Evolutionary conservation across 92 coral and sea anemone species (phyloP).

Genomic region (Muricea muricata): DNA sequence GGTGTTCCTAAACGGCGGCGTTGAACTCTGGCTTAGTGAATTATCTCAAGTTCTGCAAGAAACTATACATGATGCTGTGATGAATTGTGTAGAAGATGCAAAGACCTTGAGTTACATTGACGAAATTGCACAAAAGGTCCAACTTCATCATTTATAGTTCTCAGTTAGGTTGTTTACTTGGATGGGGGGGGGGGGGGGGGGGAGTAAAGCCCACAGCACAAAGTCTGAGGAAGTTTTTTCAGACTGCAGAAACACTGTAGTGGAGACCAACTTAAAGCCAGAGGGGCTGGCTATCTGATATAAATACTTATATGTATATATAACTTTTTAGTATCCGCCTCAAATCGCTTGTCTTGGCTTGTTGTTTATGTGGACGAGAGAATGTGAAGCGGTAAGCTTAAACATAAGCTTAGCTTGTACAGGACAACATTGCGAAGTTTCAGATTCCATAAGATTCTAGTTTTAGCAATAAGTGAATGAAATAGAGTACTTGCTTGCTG

Average conservation of each 20-base stretch:
- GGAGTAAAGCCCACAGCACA: neutral
- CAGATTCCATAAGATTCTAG: too few species aligned
- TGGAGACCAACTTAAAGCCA: too few species aligned
- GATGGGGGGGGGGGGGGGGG: too few species aligned
- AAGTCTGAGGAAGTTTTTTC: neutral
- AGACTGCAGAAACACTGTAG: too few species aligned
- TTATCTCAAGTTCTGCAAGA: slow-evolving; percentile 76
- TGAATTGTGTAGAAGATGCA: slow-evolving; percentile 80
- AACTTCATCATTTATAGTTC: neutral
- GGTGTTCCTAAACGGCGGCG: slow-evolving; percentile 83
- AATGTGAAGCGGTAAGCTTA: slow-evolving; percentile 84
- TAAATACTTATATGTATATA: too few species aligned
- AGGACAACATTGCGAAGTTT: neutral
- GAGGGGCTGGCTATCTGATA: too few species aligned
- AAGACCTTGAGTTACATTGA: slow-evolving; percentile 81
- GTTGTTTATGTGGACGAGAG: slow-evolving; percentile 92
- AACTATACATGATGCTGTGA: slow-evolving; percentile 76
- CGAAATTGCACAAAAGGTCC: slow-evolving; percentile 92
- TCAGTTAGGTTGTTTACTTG: neutral
- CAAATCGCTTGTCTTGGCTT: slow-evolving; percentile 93
- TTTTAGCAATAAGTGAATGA: too few species aligned
- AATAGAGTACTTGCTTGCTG: too few species aligned
- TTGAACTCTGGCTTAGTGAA: slow-evolving; percentile 86
- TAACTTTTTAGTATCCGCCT: slow-evolving; percentile 75
- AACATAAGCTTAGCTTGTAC: neutral